Percentiles rank a stretch among this genome's conserved stretches.
Evolutionary conservation across 2,113 vertebrate species (phyloP).

Genomic region (Phaetusa simplex): DNA sequence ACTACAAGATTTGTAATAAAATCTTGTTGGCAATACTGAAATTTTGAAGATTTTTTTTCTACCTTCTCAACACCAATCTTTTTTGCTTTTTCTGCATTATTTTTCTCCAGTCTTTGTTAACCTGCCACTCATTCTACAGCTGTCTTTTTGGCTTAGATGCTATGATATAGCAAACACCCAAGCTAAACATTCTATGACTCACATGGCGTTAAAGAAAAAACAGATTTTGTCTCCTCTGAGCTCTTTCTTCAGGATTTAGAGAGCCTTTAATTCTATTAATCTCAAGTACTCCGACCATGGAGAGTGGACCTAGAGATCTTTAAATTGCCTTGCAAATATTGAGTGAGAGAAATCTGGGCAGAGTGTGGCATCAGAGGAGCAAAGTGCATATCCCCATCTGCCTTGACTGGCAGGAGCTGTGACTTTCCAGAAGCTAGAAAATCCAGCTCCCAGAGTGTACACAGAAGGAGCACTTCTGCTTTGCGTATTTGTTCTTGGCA

Average conservation of each 20-base stretch:
- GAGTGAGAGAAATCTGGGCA: background rate
- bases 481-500: background rate
- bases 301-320: background rate
- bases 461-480: background rate
- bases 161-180: constrained; percentile 3
- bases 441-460: background rate
- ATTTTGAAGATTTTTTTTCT: background rate
- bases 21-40: background rate
- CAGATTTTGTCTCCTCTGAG: background rate
- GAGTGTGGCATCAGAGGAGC: background rate
- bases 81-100: background rate
- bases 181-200: constrained; percentile 33
- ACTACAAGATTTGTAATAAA: background rate
- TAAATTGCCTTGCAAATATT: constrained; percentile 21
- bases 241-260: background rate
- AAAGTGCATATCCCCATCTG: background rate
- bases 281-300: background rate
- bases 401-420: background rate
- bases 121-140: constrained; percentile 2
- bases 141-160: constrained; percentile 22
- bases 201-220: background rate
- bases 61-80: background rate
- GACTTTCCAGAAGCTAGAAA: background rate
- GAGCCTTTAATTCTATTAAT: constrained; percentile 25
- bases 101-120: constrained; percentile 21